Conservation (phyloP, 1,140 invertebrate genomes). For the Saccostrea glomerata region DNA sequence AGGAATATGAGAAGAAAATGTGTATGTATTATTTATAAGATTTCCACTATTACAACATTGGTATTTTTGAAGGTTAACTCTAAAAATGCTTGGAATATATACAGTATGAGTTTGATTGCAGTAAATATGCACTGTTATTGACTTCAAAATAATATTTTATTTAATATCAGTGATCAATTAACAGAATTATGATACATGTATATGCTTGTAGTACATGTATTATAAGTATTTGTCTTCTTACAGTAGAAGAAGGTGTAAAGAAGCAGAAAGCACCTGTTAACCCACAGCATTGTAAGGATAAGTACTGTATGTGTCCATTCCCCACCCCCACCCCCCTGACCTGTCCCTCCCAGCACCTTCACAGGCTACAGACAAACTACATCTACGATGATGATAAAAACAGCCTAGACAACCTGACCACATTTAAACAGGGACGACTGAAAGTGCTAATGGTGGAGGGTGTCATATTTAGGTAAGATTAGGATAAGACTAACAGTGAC, state of each 20-base stretch:
- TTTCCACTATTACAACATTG: background rate
- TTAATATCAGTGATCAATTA: too few species aligned
- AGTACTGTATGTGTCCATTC: slow-evolving; percentile 51
- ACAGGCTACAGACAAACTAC: slow-evolving; percentile 52
- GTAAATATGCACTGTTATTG: too few species aligned
- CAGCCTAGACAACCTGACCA: slow-evolving; percentile 15
- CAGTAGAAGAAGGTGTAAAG: background rate
- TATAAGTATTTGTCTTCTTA: background rate
- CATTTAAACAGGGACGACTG: slow-evolving; percentile 61
- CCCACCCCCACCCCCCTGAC: slow-evolving; percentile 62
- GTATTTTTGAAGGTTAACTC: too few species aligned
- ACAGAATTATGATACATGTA: background rate
- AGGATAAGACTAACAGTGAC: too few species aligned
- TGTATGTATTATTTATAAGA: slow-evolving; percentile 38
- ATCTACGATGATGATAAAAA: slow-evolving; percentile 50
- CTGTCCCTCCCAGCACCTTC: slow-evolving; percentile 68
- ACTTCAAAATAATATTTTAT: too few species aligned
- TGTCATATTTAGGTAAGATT: slow-evolving; percentile 65
- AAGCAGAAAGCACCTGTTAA: background rate
- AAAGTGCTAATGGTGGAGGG: slow-evolving; percentile 68
- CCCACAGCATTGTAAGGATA: slow-evolving; percentile 8
- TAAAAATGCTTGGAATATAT: too few species aligned
- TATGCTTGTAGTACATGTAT: background rate
- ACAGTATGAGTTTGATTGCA: too few species aligned
- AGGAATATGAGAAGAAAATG: slow-evolving; percentile 47